Conservation (phyloP, 2,888 invertebrate genomes). For the Cantharis rustica region DNA sequence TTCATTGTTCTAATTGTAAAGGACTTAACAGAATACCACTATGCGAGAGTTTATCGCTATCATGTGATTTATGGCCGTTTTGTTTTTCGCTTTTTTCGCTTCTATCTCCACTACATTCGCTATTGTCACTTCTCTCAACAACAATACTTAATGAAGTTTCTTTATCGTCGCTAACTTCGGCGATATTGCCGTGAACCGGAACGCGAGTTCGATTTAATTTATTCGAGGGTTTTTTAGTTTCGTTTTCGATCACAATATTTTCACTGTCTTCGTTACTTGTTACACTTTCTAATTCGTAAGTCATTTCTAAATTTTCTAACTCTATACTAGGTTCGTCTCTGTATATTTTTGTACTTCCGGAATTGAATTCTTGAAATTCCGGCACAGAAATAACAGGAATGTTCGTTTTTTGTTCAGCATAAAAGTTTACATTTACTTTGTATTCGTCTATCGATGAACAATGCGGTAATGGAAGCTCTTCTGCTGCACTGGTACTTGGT, state of each 20-base stretch:
- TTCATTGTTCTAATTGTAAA: conserved; percentile 62
- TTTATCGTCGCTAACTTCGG: conserved; percentile 35
- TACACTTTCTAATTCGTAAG: conserved; percentile 49
- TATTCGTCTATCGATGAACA: conserved; percentile 45
- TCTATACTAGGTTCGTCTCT: conserved; percentile 56
- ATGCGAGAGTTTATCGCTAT: conserved; percentile 51
- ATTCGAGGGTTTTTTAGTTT: conserved; percentile 28
- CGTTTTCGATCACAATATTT: conserved; percentile 34
- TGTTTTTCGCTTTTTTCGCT: conserved; percentile 25
- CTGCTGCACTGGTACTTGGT: conserved; percentile 53
- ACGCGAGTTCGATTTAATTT: conserved; percentile 51
- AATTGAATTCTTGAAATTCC: conserved; percentile 42
- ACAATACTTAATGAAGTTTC: conserved; percentile 53
- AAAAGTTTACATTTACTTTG: conserved; percentile 15
- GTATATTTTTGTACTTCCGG: conserved; percentile 42
- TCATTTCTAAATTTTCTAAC: conserved; percentile 53
- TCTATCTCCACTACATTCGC: conserved; percentile 39
- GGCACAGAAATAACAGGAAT: conserved; percentile 45
- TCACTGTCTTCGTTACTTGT: conserved; percentile 47
- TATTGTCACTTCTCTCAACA: conserved; percentile 48
- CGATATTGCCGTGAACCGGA: conserved; percentile 33
- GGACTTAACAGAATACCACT: conserved; percentile 68
- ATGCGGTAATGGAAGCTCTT: conserved; percentile 42
- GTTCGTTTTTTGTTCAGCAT: conserved; percentile 32
- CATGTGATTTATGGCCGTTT: conserved; percentile 35